These are phyloP conservation scores for Drosophila busckii DNA, from an alignment of 1,140 invertebrate species.

Conservation along the genomic window DNA sequence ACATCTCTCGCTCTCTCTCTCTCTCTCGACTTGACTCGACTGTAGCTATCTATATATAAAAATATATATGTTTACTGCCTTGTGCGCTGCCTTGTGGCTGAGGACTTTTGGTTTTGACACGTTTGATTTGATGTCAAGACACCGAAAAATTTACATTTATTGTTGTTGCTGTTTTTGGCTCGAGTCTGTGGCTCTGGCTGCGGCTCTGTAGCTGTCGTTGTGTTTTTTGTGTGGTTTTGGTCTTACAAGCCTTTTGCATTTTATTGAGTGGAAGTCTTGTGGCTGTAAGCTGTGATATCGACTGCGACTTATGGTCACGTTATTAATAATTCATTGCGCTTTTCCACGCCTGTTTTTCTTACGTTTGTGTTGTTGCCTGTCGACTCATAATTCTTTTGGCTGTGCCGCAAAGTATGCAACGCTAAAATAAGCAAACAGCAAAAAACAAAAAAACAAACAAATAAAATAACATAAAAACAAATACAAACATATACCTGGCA, in stretches of 20 bases:
- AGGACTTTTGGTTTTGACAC: constrained; percentile 38
- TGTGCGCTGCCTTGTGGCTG: neutral
- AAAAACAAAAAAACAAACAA: constrained; percentile 2
- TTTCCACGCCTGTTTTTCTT: constrained; percentile 63
- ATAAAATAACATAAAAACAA: constrained; percentile 12
- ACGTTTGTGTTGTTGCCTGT: too few relatives aligned
- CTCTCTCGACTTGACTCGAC: constrained; percentile 23
- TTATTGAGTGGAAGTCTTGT: constrained; percentile 23
- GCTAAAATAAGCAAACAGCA: constrained; percentile 4
- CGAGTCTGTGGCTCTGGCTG: constrained; percentile 2
- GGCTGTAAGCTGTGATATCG: neutral
- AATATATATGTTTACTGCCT: too few relatives aligned
- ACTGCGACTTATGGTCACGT: constrained; percentile 12
- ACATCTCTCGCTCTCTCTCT: neutral
- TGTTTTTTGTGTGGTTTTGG: constrained; percentile 11
- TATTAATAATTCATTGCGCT: constrained; percentile 70
- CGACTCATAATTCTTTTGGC: constrained; percentile 54
- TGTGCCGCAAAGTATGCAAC: constrained; percentile 45
- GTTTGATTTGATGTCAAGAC: constrained; percentile 50
- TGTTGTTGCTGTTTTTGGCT: neutral
- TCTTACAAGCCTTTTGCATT: constrained; percentile 29
- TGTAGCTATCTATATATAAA: too few relatives aligned
- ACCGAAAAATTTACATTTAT: constrained; percentile 51
- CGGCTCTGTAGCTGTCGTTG: too few relatives aligned
- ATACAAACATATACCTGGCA: constrained; percentile 18